Base-by-base conservation (phyloP, 2,797 vertebrate genomes). In the Parotocinclus haroldoi region DNA sequence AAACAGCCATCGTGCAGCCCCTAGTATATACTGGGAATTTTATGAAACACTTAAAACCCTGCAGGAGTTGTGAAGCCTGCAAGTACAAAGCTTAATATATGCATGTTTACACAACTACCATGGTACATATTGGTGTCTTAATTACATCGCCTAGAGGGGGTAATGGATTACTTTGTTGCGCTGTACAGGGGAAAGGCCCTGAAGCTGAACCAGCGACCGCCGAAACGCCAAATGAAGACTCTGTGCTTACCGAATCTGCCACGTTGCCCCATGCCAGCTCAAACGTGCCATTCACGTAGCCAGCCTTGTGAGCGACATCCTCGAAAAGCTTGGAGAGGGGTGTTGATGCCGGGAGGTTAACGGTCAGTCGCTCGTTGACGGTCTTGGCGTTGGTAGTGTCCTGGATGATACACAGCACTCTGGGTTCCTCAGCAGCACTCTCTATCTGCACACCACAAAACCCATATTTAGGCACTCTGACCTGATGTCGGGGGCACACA, bases 401-500 rank as follows among this genome's bases (percentile, higher is more conserved):
- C 87, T 98, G 96, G 74, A 99, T 90, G 62, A 99, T 99, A 78
- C 97, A 99, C 85, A 99, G 89, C 85, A 96, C 94, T 83, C 97
- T 85, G 61, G 94, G 95, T 82, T 99, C 96, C 81, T 99, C 97
- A 3, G 95, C 96, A 80, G 96, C 96, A 89, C 94, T 96, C 78
- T 96, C 96, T 73, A 94, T 96, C 96, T 99, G 88, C 57, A 89
- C 86, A 72, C 58, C 46, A 46, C 4, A 18, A 45, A 14, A 42
- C 2, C 7, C 14, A 10, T 7, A 7, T 14, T 50, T 50, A 14
- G 1, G 0, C 4, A 16, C 17, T 7, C 36, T 17, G 12, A 16
- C 19, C 7, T 13, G 1, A 37, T 3, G 48, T 0, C 11, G 38
- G n/a, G 7, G 16, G 10, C 45, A 40, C 19, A 9, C 3, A 3